Evolutionary conservation across 2,888 invertebrate genomes (phyloP), one percentile per base, ranked within the genome.

Genomic region (Andrena chrysosceles): DNA sequence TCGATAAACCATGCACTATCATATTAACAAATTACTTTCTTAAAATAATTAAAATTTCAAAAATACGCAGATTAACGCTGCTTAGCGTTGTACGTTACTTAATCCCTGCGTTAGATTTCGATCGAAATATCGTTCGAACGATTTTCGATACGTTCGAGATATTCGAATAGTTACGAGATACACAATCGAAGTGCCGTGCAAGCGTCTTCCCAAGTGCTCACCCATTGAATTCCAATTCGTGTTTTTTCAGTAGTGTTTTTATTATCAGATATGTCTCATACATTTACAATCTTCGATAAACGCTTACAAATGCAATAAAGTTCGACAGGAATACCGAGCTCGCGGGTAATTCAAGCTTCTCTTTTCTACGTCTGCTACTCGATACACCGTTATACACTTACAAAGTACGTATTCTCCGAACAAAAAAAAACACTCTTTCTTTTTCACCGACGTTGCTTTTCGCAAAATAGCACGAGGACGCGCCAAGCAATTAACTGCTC

Each of bases 271-370:
- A 84, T 87, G 85, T 81, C 77, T 82, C 71, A 76, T 86, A 88
- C 88, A 85, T 84, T 87, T 90, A 91, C 86, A 90, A 85, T 89
- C 80, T 86, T 87, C 56, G 67, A 90, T 91, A 90, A 90, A 89
- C 87, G 90, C 87, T 90, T 90, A 91, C 85, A 91, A 91, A 91
- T 89, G 86, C 89, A 87, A 89, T 88, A 77, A 42, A 87, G 64
- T 63, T 77, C 70, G 64, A 82, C 71, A 73, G 73, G 74, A 82
- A 77, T 70, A 84, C 73, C 74, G 66, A 77, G 69, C 66, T 83
- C 73, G 52, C 72, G 80, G 67, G 79, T 83, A 69, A 76, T 73
- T 68, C 68, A 29, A 80, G 52, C 67, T 69, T 64, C 73, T 54
- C 62, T 59, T 73, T 49, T 56, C 67, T 82, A 81, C 73, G 68